phyloP scores from a whole-genome alignment of 1,140 invertebrate genomes.

The Drosophila punjabiensis region DNA sequence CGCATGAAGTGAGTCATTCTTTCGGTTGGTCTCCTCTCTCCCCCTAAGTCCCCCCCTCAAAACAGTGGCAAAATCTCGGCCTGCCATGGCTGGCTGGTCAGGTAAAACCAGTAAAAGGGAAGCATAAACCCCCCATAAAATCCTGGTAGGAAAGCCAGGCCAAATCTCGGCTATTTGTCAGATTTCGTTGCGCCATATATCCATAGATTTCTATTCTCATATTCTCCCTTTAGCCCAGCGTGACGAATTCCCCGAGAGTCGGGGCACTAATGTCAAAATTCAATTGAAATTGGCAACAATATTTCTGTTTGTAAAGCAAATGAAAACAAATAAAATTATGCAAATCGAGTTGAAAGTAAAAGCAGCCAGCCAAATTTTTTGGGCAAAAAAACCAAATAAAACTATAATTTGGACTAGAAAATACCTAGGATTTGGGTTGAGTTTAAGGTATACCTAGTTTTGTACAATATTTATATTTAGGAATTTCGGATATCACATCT shows the following conservation, averaged over 20 bases:
- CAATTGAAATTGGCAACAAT: slow-evolving; percentile 65
- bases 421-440: neutral
- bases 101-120: slow-evolving; percentile 38
- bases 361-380: slow-evolving; percentile 20
- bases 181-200: slow-evolving; percentile 30
- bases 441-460: neutral
- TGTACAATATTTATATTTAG: too few species aligned
- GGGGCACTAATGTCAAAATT: slow-evolving; percentile 77
- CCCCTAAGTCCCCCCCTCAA: neutral
- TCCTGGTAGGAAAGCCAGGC: slow-evolving; percentile 26
- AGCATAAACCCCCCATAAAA: slow-evolving; percentile 14
- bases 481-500: neutral
- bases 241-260: slow-evolving; percentile 49
- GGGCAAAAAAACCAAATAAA: too few species aligned
- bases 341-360: slow-evolving; percentile 57
- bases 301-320: slow-evolving; percentile 49
- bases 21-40: neutral
- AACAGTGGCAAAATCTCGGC: slow-evolving; percentile 18
- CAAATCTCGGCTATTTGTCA: slow-evolving; percentile 73
- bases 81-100: slow-evolving; percentile 49
- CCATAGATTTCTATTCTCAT: slow-evolving; percentile 26
- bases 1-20: slow-evolving; percentile 58
- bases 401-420: neutral
- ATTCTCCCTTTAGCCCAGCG: slow-evolving; percentile 20
- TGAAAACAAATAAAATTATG: slow-evolving; percentile 78